Base-by-base conservation (phyloP, 2,888 invertebrate genomes). In the Quadriops clusia region DNA sequence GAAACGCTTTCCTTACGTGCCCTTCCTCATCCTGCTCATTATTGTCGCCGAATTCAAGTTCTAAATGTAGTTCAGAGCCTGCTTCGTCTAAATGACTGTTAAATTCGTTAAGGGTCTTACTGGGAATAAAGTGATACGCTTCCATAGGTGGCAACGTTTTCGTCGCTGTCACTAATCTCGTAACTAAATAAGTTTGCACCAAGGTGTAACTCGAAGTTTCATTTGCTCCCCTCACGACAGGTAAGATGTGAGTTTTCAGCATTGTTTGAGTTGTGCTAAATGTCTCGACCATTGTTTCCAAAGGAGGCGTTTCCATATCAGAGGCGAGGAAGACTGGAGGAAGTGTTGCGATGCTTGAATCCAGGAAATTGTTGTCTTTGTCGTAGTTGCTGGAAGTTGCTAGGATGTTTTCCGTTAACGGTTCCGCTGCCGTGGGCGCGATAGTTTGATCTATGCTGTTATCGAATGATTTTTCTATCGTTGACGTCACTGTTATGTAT, bases 241-340 rank as follows among this genome's bases (percentile, higher is more conserved):
- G 91, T 29, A 91, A 62, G 36, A 91, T 74, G 53, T 90, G 87
- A 1, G 91, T 91, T 60, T 87, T 89, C 10, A 87, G 63, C 66
- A 89, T 77, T 6, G 81, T 71, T 58, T 90, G 86, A 1, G 87
- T 89, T 4, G 90, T 87, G 45, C 89, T 87, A 61, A 87, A 91
- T 3, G 87, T 87, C 61, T 91, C 89, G 1, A 86, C 87, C 23
- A 85, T 65, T 1, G 87, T 89, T 64, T 89, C 86, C 28, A 91
- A 60, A 0, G 86, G 85, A 8, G 87, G 86, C 0, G 87, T 89
- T 56, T 82, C 83, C 54, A 76, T 74, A 46, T 79, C 80, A 6
- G 77, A 72, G 5, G 79, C 73, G 21, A 86, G 62, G 35, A 77
- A 76, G 38, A 90, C 74, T 0, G 86, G 74, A 6, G 86, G 85